These are phyloP conservation scores for Spialia ferax DNA, from an alignment of 2,888 invertebrate genomes.

Conservation along the genomic window DNA sequence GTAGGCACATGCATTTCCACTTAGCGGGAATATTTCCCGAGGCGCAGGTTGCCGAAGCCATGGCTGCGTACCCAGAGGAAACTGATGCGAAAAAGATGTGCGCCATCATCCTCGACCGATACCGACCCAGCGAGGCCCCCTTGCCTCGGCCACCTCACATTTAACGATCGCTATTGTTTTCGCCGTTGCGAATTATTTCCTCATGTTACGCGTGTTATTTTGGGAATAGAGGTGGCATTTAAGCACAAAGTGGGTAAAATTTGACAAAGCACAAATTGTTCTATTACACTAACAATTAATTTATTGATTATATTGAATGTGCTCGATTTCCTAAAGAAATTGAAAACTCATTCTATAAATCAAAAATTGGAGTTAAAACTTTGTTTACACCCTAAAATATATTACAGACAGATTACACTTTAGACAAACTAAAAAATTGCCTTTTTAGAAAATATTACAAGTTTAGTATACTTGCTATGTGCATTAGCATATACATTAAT, in stretches of 20 bases:
- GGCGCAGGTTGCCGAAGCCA: slow-evolving; percentile 95
- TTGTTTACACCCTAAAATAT: neutral
- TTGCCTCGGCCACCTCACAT: slow-evolving; percentile 55
- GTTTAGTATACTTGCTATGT: too few species aligned
- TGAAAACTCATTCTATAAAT: slow-evolving; percentile 24
- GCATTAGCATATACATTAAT: too few species aligned
- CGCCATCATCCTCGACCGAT: slow-evolving; percentile 93
- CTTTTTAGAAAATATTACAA: slow-evolving; percentile 2
- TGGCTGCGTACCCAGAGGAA: slow-evolving; percentile 95
- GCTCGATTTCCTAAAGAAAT: slow-evolving; percentile 61
- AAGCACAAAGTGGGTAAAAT: neutral
- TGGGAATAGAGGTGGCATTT: slow-evolving; percentile 12
- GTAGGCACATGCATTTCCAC: slow-evolving; percentile 95
- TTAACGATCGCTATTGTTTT: slow-evolving; percentile 36
- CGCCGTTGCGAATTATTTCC: slow-evolving; percentile 16
- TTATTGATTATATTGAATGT: slow-evolving; percentile 54
- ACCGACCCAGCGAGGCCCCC: slow-evolving; percentile 76
- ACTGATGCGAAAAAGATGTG: slow-evolving; percentile 96
- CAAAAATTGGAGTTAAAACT: slow-evolving; percentile 11
- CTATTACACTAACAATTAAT: neutral
- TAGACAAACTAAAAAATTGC: slow-evolving; percentile 12
- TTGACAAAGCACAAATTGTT: slow-evolving; percentile 8
- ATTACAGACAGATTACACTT: too few species aligned
- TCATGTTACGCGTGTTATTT: slow-evolving; percentile 12
- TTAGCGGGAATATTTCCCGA: slow-evolving; percentile 97